phyloP scores from a whole-genome alignment of 2,797 vertebrate species.

The Enteromius mattozi region DNA sequence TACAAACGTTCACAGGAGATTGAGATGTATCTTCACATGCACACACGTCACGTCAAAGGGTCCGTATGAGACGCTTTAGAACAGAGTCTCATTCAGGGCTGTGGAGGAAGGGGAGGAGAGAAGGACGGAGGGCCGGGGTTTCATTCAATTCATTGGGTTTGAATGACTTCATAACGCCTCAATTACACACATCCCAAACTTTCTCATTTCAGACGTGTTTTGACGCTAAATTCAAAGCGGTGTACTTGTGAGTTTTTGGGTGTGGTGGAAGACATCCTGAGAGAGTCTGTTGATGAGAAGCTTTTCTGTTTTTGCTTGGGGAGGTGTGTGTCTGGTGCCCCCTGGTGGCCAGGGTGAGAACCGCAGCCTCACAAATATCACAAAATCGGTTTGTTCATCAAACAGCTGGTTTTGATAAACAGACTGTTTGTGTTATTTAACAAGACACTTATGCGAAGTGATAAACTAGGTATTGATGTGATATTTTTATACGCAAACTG shows the following conservation, averaged over 20 bases:
- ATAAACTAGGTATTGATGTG: conserved; percentile 21
- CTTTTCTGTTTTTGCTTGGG: conserved; percentile 46
- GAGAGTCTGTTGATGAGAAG: conserved; percentile 31
- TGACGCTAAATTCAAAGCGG: conserved; percentile 2
- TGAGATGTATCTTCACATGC: conserved; percentile 13
- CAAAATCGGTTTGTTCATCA: neutral
- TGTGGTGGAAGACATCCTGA: conserved; percentile 44
- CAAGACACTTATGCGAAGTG: conserved; percentile 7
- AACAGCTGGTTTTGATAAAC: conserved; percentile 36
- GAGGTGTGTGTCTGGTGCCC: conserved; percentile 71
- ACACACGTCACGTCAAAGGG: conserved; percentile 4
- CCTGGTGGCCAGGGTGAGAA: conserved; percentile 71
- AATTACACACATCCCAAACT: conserved; percentile 17
- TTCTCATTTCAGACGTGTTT: conserved; percentile 9
- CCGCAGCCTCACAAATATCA: neutral
- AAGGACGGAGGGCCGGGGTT: neutral
- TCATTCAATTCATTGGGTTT: conserved; percentile 14
- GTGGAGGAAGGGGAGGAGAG: conserved; percentile 3
- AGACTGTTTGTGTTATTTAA: conserved; percentile 15
- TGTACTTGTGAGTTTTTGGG: conserved; percentile 27
- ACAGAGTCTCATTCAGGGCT: conserved; percentile 15
- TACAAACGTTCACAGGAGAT: conserved; percentile 43
- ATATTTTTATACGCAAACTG: conserved; percentile 17
- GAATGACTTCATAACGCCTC: conserved; percentile 33
- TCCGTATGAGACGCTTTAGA: neutral